A percentile compares a stretch with the other conserved stretches of the same genome.
phyloP scores from a whole-genome alignment of 2,797 vertebrate genomes.

The Squalus acanthias region DNA sequence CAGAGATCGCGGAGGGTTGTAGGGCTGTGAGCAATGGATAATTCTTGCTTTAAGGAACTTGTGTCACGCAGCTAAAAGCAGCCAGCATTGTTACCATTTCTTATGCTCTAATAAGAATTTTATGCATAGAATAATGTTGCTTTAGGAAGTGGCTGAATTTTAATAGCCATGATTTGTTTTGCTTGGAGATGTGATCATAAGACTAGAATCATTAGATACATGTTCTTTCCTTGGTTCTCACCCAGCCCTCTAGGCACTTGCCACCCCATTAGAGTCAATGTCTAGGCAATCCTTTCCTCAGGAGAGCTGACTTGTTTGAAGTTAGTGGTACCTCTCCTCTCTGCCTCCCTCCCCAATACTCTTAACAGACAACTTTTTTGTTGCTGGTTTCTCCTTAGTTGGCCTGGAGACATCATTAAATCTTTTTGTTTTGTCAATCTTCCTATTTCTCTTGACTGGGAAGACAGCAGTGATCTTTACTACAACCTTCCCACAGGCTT shows the following conservation, averaged over 20 bases:
- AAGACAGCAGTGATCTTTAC: not conserved
- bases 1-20: not conserved
- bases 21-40: not conserved
- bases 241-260: not conserved
- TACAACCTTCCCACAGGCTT: not conserved
- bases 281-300: not conserved
- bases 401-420: not conserved
- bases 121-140: not conserved
- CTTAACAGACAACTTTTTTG: too few relatives aligned
- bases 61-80: not conserved
- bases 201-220: not conserved
- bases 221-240: not conserved
- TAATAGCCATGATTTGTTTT: not conserved
- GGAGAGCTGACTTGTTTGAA: not conserved
- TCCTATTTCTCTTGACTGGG: not conserved
- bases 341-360: not conserved
- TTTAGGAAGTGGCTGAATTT: not conserved
- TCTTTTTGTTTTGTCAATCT: not conserved
- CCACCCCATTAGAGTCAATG: not conserved
- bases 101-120: not conserved
- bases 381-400: not conserved
- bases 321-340: not conserved
- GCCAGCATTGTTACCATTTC: not conserved
- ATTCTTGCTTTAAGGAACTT: not conserved
- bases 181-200: not conserved